Base-by-base conservation (phyloP, 2,888 invertebrate genomes). In the Drosophila neonasuta region DNA sequence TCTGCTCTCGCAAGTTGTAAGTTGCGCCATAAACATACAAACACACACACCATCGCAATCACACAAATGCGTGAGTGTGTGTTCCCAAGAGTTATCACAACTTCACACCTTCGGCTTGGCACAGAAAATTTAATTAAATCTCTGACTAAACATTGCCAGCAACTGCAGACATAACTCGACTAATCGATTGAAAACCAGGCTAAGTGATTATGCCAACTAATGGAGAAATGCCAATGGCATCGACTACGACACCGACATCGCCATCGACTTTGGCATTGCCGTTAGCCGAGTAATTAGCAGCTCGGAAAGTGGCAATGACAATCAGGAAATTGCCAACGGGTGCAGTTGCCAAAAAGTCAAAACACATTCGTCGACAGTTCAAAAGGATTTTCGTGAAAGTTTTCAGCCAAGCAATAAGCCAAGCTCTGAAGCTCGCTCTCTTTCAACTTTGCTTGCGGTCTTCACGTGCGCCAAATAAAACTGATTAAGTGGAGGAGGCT, bases 401-500 rank as follows among this genome's bases (percentile, higher is more conserved):
- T 45, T 57, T 24, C 24, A 24, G 50, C 52, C 20, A 36, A 52
- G 46, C 20, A 13, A 8, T 60, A 30, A 32, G 50, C 52, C 20
- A 36, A 52, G 41, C 24, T 20, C 11, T 60, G 34, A 34, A 17
- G 15, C 10, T 8, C 20, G 9, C n/a, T 52, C 6, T 24, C 10
- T 32, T 32, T 32, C 9, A 32, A n/a, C 36, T 41, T 41, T 41
- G 39, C 7, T 2, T 8, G 6, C 13, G 39, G 7, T 41, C 39
- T 15, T 41, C 30, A 29, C 41, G 41, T 30, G 41, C 42, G 68
- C 60, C 60, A 80, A 88, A 80, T 73, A 71, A 69, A 74, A 68
- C 82, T 83, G 75, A 86, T 80, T 80, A 86, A 78, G 73, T 73
- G 68, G 60, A 39, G 13, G 63, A 68, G 52, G 63, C 65, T 70